Evolutionary conservation across 2,888 invertebrate species (phyloP).

Genomic region (Pristionchus fissidentatus): DNA sequence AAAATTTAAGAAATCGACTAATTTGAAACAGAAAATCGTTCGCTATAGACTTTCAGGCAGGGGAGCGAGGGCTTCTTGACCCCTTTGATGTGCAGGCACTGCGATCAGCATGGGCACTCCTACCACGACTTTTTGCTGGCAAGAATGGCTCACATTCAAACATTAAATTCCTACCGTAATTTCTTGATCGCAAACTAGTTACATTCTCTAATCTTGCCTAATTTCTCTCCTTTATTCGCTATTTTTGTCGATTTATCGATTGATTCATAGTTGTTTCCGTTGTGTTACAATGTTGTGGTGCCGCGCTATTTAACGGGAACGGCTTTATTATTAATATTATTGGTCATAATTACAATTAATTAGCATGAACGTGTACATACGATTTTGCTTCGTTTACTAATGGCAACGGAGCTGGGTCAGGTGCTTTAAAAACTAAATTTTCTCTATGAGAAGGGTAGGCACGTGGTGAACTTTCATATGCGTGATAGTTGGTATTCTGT

Average conservation of each 20-base stretch:
- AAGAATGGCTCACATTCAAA: too few species aligned
- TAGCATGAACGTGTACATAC: not conserved
- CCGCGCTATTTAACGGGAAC: too few species aligned
- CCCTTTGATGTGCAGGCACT: too few species aligned
- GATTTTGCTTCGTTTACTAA: not conserved
- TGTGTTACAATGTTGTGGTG: too few species aligned
- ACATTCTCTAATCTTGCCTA: not conserved
- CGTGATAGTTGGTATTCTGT: not conserved
- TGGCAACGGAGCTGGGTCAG: conserved; percentile 15
- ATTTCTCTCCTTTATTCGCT: not conserved
- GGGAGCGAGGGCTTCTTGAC: not conserved
- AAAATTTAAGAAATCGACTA: too few species aligned
- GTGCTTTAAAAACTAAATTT: not conserved
- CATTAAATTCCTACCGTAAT: too few species aligned
- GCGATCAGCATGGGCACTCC: not conserved
- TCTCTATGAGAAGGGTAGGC: not conserved
- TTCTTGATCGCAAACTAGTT: too few species aligned
- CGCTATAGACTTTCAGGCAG: too few species aligned
- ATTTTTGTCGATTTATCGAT: not conserved
- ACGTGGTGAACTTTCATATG: not conserved
- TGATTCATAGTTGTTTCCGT: not conserved
- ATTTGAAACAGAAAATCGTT: too few species aligned
- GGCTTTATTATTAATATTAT: not conserved
- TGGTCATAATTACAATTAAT: conserved; percentile 11
- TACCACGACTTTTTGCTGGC: not conserved